These are phyloP conservation scores for Sapayoa aenigma DNA, from an alignment of 2,113 vertebrate genomes.

Conservation along the genomic window DNA sequence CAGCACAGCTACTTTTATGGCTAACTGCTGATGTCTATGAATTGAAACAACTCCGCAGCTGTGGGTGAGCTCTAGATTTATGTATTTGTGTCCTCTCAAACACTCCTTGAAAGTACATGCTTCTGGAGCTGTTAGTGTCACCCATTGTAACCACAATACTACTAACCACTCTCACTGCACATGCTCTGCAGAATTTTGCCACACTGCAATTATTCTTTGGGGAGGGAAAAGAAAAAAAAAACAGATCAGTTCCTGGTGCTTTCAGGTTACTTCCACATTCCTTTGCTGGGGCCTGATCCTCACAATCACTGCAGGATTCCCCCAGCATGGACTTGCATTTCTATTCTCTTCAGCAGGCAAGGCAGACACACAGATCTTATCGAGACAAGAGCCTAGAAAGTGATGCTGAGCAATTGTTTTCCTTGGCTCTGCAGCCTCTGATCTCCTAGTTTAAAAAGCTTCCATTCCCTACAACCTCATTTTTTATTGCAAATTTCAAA, in stretches of 20 bases:
- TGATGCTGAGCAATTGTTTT: not conserved
- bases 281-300: not conserved
- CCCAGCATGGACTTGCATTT: not conserved
- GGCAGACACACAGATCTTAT: not conserved
- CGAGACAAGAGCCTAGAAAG: not conserved
- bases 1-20: not conserved
- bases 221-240: not conserved
- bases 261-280: not conserved
- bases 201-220: not conserved
- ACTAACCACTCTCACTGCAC: not conserved
- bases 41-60: not conserved
- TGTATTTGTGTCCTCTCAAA: not conserved
- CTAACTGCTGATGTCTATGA: not conserved
- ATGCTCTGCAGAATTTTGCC: not conserved
- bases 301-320: not conserved
- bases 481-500: slow-evolving; percentile 49
- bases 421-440: not conserved
- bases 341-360: not conserved
- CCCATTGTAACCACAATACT: not conserved
- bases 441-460: not conserved
- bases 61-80: not conserved
- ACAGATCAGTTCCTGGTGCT: not conserved
- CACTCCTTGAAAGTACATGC: not conserved
- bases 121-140: not conserved
- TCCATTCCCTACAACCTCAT: not conserved